Conservation (phyloP, 2,113 vertebrate genomes). For the Ursus arctos region DNA sequence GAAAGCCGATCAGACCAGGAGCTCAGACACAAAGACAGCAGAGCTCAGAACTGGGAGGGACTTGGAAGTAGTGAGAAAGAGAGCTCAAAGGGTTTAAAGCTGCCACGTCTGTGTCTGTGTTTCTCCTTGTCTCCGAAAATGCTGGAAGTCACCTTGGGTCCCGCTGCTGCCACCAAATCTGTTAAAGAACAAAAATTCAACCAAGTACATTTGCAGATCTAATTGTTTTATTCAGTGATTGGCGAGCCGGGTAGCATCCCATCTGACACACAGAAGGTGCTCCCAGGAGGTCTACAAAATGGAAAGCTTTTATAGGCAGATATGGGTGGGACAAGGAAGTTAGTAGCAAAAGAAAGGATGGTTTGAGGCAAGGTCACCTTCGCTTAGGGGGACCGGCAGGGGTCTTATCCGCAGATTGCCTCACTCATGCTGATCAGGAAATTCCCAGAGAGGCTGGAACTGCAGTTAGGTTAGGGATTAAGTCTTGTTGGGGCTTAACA, state of each 20-base stretch:
- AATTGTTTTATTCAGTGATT: background rate
- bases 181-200: background rate
- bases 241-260: background rate
- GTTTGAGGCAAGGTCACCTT: background rate
- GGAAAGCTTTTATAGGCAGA: background rate
- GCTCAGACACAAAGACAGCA: background rate
- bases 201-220: background rate
- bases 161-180: background rate
- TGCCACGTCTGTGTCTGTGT: background rate
- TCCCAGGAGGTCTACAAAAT: background rate
- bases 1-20: background rate
- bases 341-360: background rate
- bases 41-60: background rate
- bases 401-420: background rate
- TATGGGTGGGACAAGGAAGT: background rate
- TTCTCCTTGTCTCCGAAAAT: background rate
- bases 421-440: background rate
- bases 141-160: background rate
- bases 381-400: too few species aligned
- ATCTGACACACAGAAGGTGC: background rate
- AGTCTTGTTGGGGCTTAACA: background rate
- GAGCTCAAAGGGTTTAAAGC: background rate
- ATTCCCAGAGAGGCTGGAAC: background rate
- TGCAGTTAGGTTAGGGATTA: background rate
- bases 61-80: background rate